Evolutionary conservation across 1,140 invertebrate species (phyloP).

Genomic region (Drosophila murphyi): DNA sequence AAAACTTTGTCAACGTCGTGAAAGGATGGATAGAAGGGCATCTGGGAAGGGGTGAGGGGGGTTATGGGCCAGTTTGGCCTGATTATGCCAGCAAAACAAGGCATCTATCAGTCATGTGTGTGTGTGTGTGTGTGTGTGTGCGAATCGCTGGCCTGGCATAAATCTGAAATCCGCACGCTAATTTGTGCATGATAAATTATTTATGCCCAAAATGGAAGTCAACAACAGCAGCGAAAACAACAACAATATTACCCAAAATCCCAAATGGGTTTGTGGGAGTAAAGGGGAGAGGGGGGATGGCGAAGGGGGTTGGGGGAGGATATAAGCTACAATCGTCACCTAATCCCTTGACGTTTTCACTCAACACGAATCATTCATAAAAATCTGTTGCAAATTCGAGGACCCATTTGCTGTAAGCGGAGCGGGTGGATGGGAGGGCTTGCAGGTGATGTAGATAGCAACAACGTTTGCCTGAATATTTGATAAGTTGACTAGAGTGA

Average conservation of each 20-base stretch:
- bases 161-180: constrained; percentile 74
- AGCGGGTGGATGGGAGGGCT: background rate
- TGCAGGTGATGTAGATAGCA: background rate
- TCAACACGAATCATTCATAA: constrained; percentile 40
- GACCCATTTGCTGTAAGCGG: constrained; percentile 11
- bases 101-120: constrained; percentile 64
- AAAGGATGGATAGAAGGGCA: background rate
- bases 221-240: constrained; percentile 34
- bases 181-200: constrained; percentile 84
- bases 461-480: constrained; percentile 16
- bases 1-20: constrained; percentile 61
- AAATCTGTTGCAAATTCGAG: constrained; percentile 31
- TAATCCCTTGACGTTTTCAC: constrained; percentile 34
- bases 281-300: too few relatives aligned
- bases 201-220: constrained; percentile 72
- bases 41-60: background rate
- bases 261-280: background rate
- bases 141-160: constrained; percentile 40
- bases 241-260: constrained; percentile 5
- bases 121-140: constrained; percentile 16
- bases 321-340: constrained; percentile 7
- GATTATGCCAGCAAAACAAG: constrained; percentile 50
- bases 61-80: background rate
- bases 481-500: constrained; percentile 12
- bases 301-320: background rate